Percentiles rank a stretch among this genome's conserved stretches.
Conservation (phyloP, 1,140 invertebrate species). For the Trichonephila inaurata region DNA sequence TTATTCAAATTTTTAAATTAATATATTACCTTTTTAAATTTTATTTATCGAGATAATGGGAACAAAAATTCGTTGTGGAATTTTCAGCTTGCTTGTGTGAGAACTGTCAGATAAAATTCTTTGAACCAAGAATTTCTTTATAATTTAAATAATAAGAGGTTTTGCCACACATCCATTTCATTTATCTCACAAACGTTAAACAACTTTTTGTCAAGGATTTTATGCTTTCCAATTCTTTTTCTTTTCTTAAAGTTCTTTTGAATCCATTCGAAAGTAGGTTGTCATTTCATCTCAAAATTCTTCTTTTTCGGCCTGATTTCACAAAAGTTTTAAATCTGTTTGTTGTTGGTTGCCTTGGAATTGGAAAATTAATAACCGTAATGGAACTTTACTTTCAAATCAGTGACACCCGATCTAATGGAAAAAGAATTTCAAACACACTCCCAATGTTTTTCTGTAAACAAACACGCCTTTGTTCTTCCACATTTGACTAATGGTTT, state of each 20-base stretch:
- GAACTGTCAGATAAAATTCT: not conserved
- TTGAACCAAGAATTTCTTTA: not conserved
- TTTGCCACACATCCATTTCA: not conserved
- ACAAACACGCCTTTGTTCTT: not conserved
- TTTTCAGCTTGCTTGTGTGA: no score
- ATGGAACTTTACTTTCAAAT: not conserved
- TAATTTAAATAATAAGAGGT: slow-evolving; percentile 22
- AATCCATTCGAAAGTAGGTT: not conserved
- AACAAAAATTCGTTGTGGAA: no score
- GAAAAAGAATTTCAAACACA: not conserved
- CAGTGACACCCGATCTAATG: not conserved
- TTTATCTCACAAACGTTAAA: not conserved
- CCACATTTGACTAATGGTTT: not conserved
- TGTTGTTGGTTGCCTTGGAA: not conserved
- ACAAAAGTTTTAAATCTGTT: not conserved
- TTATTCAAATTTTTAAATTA: no score
- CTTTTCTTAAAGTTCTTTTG: not conserved
- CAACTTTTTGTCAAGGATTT: slow-evolving; percentile 11
- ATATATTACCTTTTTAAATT: no score
- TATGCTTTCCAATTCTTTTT: not conserved
- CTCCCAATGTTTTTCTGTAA: not conserved
- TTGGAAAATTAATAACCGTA: not conserved
- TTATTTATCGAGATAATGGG: no score
- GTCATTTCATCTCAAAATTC: not conserved
- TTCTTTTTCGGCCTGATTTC: not conserved